Evolutionary conservation across 2,113 vertebrate genomes (phyloP), one percentile per base, ranked within the genome.

Genomic region (Ceyx cyanopectus): DNA sequence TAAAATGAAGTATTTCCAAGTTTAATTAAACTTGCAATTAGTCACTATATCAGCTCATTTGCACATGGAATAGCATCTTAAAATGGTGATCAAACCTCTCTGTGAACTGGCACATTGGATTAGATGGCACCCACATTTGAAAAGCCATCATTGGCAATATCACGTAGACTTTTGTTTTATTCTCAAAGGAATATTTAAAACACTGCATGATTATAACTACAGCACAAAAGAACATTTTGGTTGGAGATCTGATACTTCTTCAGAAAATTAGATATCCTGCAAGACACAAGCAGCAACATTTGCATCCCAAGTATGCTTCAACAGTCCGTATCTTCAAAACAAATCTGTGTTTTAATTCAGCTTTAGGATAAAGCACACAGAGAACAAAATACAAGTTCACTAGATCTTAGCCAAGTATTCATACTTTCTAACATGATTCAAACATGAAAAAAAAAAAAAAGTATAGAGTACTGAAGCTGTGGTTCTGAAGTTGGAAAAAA

Each of bases 1-100:
- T 37, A 80, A 54, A 81, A 81, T 87, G 68, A 91, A 84, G 27
- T 48, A 86, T 61, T 86, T 62, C 56, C 51, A 92, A 74, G 67
- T 48, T 48, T 72, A 90, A 85, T 80, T 95, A 96, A 93, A 77
- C 7, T 32, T 95, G 37, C 46, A 86, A 21, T 70, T 69, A 81
- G 32, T 61, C 34, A 69, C 26, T 40, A 1, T 34, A 92, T 86
- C 46, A 89, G 65, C 19, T 78, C 56, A 50, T 74, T 86, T 95
- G 83, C 68, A 89, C 34, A 69, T 43, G 17, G 34, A 57, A 82
- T 45, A 76, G 54, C 34, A 80, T n/a, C 45, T 60, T 76, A 75
- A 76, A 79, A 80, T 21, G 65, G 41, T 26, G 34, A 83, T 6
- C 26, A 27, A 83, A 50, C 20, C 18, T 40, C 50, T 50, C 60